Conservation (phyloP, 2,888 invertebrate species). For the Conops quadrifasciatus region DNA sequence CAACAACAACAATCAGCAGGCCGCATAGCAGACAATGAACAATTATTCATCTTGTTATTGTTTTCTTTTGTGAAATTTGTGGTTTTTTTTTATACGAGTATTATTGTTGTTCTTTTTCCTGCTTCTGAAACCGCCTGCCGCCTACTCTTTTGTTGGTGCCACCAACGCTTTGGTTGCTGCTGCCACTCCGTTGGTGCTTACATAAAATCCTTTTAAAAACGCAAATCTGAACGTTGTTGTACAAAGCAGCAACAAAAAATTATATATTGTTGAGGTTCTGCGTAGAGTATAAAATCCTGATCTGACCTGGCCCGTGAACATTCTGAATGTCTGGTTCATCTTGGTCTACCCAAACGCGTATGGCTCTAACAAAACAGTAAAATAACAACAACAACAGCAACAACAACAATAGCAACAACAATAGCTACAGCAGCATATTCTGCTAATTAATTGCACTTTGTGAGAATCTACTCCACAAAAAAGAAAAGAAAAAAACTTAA, state of each 20-base stretch:
- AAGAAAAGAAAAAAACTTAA: too few species aligned
- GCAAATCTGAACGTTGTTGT: too few species aligned
- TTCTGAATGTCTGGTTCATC: not conserved
- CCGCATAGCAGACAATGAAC: not conserved
- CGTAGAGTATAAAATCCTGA: not conserved
- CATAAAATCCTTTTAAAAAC: too few species aligned
- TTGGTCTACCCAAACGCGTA: not conserved
- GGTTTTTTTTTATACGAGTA: too few species aligned
- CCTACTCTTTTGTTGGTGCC: too few species aligned
- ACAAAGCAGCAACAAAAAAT: too few species aligned
- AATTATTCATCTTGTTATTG: not conserved
- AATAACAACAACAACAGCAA: not conserved
- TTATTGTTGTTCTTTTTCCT: too few species aligned
- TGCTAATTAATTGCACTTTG: slow-evolving; percentile 48
- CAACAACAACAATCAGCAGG: not conserved
- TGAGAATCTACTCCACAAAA: slow-evolving; percentile 11
- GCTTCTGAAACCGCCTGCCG: too few species aligned
- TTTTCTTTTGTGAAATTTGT: too few species aligned
- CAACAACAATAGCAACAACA: not conserved
- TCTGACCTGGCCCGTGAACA: not conserved
- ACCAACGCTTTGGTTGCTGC: too few species aligned
- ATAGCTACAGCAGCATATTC: slow-evolving; percentile 32
- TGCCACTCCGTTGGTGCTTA: too few species aligned
- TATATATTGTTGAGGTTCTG: too few species aligned
- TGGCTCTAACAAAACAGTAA: not conserved